phyloP scores from a whole-genome alignment of 1,140 invertebrate genomes.

The Danaus melanippus region DNA sequence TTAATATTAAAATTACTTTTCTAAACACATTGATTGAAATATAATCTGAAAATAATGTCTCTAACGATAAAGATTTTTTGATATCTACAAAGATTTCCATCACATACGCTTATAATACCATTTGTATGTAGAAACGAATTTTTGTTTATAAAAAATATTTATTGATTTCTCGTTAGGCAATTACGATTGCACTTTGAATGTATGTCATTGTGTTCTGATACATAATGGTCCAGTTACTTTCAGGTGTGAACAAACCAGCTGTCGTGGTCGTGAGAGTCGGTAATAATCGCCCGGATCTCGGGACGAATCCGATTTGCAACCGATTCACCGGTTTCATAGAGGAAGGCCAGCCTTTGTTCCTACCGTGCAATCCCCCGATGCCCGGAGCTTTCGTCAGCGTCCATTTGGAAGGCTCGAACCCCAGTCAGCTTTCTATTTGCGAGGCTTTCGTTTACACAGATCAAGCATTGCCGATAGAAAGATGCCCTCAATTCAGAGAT shows the following conservation, averaged over 20 bases:
- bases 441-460: constrained; percentile 97
- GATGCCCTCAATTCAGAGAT: constrained; percentile 93
- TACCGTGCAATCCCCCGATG: constrained; percentile 96
- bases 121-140: no score
- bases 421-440: constrained; percentile 89
- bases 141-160: no score
- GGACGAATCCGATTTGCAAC: constrained; percentile 94
- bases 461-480: constrained; percentile 93
- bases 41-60: no score
- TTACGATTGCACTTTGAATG: constrained; percentile 1
- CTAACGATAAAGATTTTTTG: no score
- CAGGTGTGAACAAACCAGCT: constrained; percentile 76
- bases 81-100: no score
- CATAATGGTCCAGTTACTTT: constrained; percentile 10
- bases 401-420: constrained; percentile 83
- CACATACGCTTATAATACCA: no score
- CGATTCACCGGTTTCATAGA: constrained; percentile 88
- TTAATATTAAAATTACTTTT: no score
- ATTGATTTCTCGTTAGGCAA: no score
- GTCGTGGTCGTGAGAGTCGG: constrained; percentile 93
- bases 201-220: background rate
- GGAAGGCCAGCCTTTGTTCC: constrained; percentile 91
- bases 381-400: constrained; percentile 95
- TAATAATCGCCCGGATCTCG: constrained; percentile 94
- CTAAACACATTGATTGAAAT: no score